Evolutionary conservation across 2,888 invertebrate species (phyloP).

Genomic region (Amiota mariae): DNA sequence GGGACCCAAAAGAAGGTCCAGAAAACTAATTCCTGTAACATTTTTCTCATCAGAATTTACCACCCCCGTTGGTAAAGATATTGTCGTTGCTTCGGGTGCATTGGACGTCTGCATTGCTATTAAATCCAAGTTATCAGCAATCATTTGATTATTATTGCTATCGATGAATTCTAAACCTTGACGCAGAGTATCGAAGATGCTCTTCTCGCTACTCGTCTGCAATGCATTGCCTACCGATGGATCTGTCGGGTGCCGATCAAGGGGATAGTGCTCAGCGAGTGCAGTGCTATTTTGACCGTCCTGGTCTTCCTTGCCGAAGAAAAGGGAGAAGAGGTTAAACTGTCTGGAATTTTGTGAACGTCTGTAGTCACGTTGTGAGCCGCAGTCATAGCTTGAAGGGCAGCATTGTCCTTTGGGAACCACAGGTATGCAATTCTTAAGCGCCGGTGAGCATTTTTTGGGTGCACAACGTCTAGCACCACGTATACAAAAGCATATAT

Average conservation of each 20-base stretch:
- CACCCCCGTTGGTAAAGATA: constrained; percentile 14
- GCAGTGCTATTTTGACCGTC: constrained; percentile 39
- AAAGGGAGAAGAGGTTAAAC: constrained; percentile 69
- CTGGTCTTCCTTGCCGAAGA: constrained; percentile 69
- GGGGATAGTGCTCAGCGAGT: constrained; percentile 62
- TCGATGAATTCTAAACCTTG: constrained; percentile 72
- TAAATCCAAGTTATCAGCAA: constrained; percentile 61
- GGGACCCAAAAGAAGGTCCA: constrained; percentile 66
- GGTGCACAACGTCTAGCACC: constrained; percentile 84
- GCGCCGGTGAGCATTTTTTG: constrained; percentile 83
- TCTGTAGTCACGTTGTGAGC: constrained; percentile 75
- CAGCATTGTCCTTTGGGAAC: constrained; percentile 86
- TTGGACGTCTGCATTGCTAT: constrained; percentile 41
- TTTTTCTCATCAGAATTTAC: constrained; percentile 22
- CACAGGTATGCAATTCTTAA: constrained; percentile 84
- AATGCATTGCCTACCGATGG: constrained; percentile 40
- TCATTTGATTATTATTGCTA: constrained; percentile 64
- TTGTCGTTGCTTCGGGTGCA: not conserved
- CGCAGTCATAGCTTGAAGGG: constrained; percentile 87
- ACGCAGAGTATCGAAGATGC: constrained; percentile 69
- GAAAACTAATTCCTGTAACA: constrained; percentile 61
- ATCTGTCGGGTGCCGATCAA: constrained; percentile 61
- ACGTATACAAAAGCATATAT: constrained; percentile 86
- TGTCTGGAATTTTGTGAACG: constrained; percentile 68
- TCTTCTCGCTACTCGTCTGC: constrained; percentile 63